Conservation (phyloP, 2,888 invertebrate genomes). For the Blera fallax region DNA sequence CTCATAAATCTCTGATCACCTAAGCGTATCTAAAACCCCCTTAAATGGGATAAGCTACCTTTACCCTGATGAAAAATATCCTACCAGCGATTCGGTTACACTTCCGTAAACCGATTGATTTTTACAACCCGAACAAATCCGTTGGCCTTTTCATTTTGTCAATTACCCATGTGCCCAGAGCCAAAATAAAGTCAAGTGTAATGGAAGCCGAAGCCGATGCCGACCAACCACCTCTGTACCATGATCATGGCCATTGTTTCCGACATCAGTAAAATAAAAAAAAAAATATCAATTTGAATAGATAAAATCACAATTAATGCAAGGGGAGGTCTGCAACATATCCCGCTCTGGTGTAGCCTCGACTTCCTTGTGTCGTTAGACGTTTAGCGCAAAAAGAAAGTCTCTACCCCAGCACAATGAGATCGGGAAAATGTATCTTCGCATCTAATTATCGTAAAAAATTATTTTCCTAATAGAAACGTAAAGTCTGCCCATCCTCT, state of each 20-base stretch:
- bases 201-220: not conserved
- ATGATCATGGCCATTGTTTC: conserved; percentile 55
- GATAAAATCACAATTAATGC: conserved; percentile 70
- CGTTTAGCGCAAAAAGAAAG: conserved; percentile 62
- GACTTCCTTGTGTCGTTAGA: conserved; percentile 55
- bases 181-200: conserved; percentile 58
- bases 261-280: conserved; percentile 29
- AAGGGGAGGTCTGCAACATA: conserved; percentile 18
- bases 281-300: conserved; percentile 66
- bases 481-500: conserved; percentile 33
- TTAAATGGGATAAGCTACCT: not conserved
- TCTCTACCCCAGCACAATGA: conserved; percentile 17
- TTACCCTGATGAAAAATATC: not conserved
- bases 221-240: not conserved
- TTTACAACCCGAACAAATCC: conserved; percentile 60
- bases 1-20: conserved; percentile 13
- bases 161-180: conserved; percentile 40
- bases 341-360: not conserved
- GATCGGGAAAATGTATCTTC: conserved; percentile 60
- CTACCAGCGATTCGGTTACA: not conserved
- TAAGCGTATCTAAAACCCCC: not conserved
- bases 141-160: conserved; percentile 41
- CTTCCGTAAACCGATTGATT: conserved; percentile 44
- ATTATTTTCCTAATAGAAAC: conserved; percentile 67
- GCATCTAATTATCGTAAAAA: conserved; percentile 71